Evolutionary conservation across 2,797 vertebrate genomes (phyloP), one percentile per base, ranked within the genome.

Genomic region (Falco cherrug): DNA sequence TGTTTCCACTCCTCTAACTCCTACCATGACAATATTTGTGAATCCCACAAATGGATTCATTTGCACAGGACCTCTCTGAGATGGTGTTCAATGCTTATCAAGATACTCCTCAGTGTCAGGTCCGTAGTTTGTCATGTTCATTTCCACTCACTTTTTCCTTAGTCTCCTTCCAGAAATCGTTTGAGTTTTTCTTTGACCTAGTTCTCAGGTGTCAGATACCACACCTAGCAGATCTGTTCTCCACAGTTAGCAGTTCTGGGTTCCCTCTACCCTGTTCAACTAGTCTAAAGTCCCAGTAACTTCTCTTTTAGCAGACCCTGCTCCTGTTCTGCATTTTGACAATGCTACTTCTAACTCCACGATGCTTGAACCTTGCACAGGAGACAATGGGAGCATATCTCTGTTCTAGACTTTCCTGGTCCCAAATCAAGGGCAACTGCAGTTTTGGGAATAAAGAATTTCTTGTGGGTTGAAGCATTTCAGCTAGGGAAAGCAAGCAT

Each of bases 211-310:
- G 45, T 22, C 41, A 82, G 63, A 39, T 59, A 39, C 68, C 54
- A 48, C 1, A 3, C 16, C 26, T 29, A 12, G 45, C 29, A 0
- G 0, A 11, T 69, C 51, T 29, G 21, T 76, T 24, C 33, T 65
- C 16, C 35, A 21, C n/a, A 69, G 45, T 82, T 82, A 54, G 16
- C 6, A 29, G 1, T 69, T 73, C 29, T 51, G 41, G 24, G 28
- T 84, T 74, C 18, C 39, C 16, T 70, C 47, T 33, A 8, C 15
- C 3, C 19, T 84, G 33, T 84, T 51, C 37, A 37, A 16, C 22
- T 60, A 25, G 10, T 37, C 54, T 53, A 5, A 65, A 69, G 18
- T 65, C 33, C 24, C 16, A 29, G 13, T 47, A 48, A 65, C 24
- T 76, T 86, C 59, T 78, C 26, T 64, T 50, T 39, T 70, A 64